phyloP scores from a whole-genome alignment of 37 sponge, comb jelly and placozoan species.

The Crambe crambe region DNA sequence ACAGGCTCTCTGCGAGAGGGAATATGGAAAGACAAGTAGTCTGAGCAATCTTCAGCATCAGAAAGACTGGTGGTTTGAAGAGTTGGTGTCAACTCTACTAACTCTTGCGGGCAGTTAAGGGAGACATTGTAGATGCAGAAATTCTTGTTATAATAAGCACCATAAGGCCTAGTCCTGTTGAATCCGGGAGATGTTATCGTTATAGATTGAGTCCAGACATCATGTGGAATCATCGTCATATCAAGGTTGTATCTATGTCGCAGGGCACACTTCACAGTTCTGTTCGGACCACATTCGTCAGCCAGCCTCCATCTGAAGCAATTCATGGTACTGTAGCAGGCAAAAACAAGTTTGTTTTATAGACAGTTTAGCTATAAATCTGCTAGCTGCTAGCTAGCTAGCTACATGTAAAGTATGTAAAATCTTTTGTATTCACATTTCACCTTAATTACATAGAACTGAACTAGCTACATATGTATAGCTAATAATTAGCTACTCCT shows the following conservation, averaged over 20 bases:
- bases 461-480: no score
- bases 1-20: not conserved
- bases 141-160: not conserved
- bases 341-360: no score
- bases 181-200: slow-evolving; percentile 6
- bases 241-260: not conserved
- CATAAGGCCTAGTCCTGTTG: not conserved
- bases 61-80: not conserved
- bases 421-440: no score
- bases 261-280: not conserved
- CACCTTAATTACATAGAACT: no score
- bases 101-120: slow-evolving; percentile 1
- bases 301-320: slow-evolving; percentile 6
- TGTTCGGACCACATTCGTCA: not conserved
- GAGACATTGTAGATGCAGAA: slow-evolving; percentile 5
- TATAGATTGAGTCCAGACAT: not conserved
- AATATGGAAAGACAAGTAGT: slow-evolving; percentile 8
- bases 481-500: no score
- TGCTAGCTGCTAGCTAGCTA: no score
- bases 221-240: not conserved
- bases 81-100: not conserved
- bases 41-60: not conserved
- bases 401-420: no score
- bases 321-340: not conserved
- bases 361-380: no score